Evolutionary conservation across 2,797 vertebrate species (phyloP).

Genomic region (Schizopygopsis malacanthus): DNA sequence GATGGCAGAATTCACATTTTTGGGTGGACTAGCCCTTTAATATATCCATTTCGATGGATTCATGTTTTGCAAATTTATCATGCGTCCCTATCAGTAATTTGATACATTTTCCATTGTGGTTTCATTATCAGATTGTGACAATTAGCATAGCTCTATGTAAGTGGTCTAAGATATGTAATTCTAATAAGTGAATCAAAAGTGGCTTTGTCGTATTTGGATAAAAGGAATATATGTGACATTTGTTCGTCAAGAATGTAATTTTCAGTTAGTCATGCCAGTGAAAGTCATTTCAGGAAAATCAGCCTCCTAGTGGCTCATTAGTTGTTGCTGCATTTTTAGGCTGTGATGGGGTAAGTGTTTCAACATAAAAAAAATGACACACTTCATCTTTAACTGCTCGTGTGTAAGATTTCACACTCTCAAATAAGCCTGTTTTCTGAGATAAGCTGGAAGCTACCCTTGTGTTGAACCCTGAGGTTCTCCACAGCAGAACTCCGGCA

Average conservation of each 20-base stretch:
- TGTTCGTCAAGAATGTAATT: not conserved
- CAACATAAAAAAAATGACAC: not conserved
- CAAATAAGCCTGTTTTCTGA: not conserved
- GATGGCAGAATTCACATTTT: not conserved
- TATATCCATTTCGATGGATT: not conserved
- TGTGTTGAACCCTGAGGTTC: slow-evolving; percentile 38
- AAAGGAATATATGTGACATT: not conserved
- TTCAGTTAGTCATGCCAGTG: not conserved
- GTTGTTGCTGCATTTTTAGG: not conserved
- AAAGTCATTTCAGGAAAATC: not conserved
- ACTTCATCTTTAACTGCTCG: not conserved
- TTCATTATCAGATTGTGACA: not conserved
- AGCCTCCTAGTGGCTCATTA: not conserved
- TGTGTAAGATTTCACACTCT: not conserved
- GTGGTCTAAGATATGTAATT: not conserved
- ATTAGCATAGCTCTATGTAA: not conserved
- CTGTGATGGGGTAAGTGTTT: not conserved
- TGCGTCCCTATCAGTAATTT: not conserved
- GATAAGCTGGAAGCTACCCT: not conserved
- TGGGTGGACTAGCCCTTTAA: not conserved
- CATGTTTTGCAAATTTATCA: not conserved
- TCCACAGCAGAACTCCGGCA: not conserved
- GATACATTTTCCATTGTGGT: not conserved
- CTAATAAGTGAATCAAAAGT: not conserved
- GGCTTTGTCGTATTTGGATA: not conserved